phyloP scores from a whole-genome alignment of 2,797 vertebrate species.

The Rhadinocentrus ornatus region DNA sequence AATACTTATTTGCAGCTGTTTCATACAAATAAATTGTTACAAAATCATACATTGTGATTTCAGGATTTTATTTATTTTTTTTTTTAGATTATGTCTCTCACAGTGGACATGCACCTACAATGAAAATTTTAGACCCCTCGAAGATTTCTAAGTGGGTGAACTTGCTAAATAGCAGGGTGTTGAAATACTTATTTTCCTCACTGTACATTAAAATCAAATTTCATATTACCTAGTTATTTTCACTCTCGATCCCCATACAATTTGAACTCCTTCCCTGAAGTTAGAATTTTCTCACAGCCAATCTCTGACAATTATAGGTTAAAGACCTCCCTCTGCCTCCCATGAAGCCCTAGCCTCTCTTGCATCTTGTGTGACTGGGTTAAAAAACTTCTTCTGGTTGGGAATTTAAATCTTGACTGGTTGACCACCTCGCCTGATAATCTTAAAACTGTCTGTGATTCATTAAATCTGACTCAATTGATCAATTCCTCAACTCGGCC shows the following conservation, averaged over 20 bases:
- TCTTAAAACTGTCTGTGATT: not conserved
- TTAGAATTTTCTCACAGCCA: not conserved
- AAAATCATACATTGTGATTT: no score
- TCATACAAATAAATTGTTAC: no score
- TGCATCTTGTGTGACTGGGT: not conserved
- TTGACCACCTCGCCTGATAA: not conserved
- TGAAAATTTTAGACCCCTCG: no score
- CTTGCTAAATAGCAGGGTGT: no score
- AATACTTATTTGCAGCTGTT: no score
- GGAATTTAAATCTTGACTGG: not conserved
- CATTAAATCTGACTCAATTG: not conserved
- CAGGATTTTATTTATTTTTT: no score
- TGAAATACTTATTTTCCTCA: no score
- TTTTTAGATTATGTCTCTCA: no score
- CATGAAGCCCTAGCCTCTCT: not conserved
- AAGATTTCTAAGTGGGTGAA: no score
- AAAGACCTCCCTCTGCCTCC: not conserved
- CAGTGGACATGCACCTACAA: no score
- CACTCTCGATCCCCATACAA: slow-evolving; percentile 1
- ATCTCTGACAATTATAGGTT: not conserved
- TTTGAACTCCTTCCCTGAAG: slow-evolving; percentile 11
- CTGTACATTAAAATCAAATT: no score
- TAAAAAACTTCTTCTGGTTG: not conserved
- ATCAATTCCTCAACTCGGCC: no score
- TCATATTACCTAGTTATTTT: slow-evolving; percentile 1